Base-by-base conservation (phyloP, 2,888 invertebrate species). In the Dasysyrphus albostriatus region DNA sequence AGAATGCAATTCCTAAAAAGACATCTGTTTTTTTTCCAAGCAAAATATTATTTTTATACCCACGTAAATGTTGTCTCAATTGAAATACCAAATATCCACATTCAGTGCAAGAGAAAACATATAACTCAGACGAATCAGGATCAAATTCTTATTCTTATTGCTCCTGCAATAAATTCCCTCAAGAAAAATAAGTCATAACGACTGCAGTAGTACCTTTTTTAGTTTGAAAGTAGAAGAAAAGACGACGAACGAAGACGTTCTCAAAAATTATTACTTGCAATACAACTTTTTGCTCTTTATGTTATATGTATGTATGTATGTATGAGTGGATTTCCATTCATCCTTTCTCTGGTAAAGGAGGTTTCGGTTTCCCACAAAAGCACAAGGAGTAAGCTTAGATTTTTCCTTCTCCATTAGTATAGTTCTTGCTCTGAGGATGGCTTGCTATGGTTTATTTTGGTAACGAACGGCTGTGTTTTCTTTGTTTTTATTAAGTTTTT, bases 171-270 rank as follows among this genome's bases (percentile, higher is more conserved):
- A 84, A 80, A 84, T 84, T 76, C 67, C 58, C 59, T n/a, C 32
- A 76, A 58, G 54, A 63, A 80, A 72, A 76, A 84, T 72, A 80
- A 84, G 72, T 84, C 84, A 80, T 80, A 84, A 84, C 67, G 84
- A 80, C 76, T 84, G 79, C 83, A 75, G 63, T 75, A 44, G 34
- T 58, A 37, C 58, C 37, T 70, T 70, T 63, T 44, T 69, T 59
- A 34, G 59, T 61, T 42, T 42, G 14, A 1, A 24, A 42, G 34
- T 9, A 34, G 19, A 67, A 59, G 56, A n/a, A 72, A 72, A 51
- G 34, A 72, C 49, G 32, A 61, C 16, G 29, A 58, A 44, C 24
- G 72, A 72, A 72, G 72, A 58, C 56, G 42, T 24, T 24, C 56
- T 58, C 32, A 58, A n/a, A 34, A 72, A 72, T 54, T 58, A 58